These are phyloP conservation scores for Melanotaenia maccullochi DNA, from an alignment of 2,797 vertebrate genomes.

Conservation along the genomic window DNA sequence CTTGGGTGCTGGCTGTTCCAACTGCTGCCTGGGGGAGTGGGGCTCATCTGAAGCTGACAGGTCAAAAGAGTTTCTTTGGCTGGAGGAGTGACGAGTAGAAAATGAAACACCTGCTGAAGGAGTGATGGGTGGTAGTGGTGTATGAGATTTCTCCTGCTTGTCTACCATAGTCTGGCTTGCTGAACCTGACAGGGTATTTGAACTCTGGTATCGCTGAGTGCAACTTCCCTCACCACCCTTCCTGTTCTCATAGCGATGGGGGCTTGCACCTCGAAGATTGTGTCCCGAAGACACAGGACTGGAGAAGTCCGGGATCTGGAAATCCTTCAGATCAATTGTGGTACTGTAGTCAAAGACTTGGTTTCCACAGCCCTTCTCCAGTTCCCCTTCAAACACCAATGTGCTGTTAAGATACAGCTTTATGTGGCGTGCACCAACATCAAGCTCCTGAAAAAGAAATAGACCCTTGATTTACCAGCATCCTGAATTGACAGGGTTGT, in stretches of 20 bases:
- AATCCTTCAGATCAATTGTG: slow-evolving; percentile 79
- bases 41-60: slow-evolving; percentile 69
- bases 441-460: slow-evolving; percentile 84
- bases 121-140: slow-evolving; percentile 40
- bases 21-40: slow-evolving; percentile 70
- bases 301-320: slow-evolving; percentile 73
- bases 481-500: neutral
- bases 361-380: slow-evolving; percentile 88
- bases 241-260: slow-evolving; percentile 44
- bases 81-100: slow-evolving; percentile 24
- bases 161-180: slow-evolving; percentile 60
- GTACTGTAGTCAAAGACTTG: slow-evolving; percentile 84
- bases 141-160: slow-evolving; percentile 63
- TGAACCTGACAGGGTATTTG: slow-evolving; percentile 33
- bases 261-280: slow-evolving; percentile 64
- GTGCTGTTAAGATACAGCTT: slow-evolving; percentile 91
- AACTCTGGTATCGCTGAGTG: slow-evolving; percentile 49
- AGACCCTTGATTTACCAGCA: slow-evolving; percentile 11
- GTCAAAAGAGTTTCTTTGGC: slow-evolving; percentile 67
- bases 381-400: slow-evolving; percentile 88
- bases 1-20: slow-evolving; percentile 71
- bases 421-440: slow-evolving; percentile 87
- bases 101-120: slow-evolving; percentile 36
- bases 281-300: slow-evolving; percentile 76
- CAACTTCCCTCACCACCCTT: slow-evolving; percentile 44